Percentiles rank a stretch among this genome's conserved stretches.
Conservation (phyloP, 1,140 invertebrate species). For the Sitobion miscanthi region DNA sequence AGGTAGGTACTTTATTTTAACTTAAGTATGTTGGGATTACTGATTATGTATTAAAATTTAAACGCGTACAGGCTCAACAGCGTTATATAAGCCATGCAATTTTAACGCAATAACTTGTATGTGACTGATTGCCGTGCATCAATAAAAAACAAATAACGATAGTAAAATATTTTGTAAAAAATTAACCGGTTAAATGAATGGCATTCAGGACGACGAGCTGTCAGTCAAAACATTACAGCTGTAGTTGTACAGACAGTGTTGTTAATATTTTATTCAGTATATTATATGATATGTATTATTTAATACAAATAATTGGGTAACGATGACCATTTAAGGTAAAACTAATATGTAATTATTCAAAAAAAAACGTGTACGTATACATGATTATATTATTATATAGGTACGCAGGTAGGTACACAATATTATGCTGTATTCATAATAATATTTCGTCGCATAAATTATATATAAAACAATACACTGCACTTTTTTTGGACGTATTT, state of each 20-base stretch:
- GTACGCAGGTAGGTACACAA: neutral
- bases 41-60: neutral
- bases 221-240: neutral
- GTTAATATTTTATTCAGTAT: neutral
- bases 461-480: neutral
- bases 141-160: neutral
- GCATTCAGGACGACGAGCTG: neutral
- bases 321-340: neutral
- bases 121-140: neutral
- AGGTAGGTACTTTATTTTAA: neutral
- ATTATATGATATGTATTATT: neutral
- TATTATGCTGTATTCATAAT: neutral
- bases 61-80: neutral
- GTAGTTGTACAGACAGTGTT: neutral
- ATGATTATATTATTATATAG: neutral
- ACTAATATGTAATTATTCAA: neutral
- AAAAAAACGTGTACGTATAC: neutral
- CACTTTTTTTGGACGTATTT: neutral
- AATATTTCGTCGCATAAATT: neutral
- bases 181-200: neutral
- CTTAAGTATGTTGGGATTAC: neutral
- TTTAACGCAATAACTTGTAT: neutral
- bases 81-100: neutral
- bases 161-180: neutral
- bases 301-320: neutral